Conservation (phyloP, 2,113 vertebrate species). For the Excalfactoria chinensis region DNA sequence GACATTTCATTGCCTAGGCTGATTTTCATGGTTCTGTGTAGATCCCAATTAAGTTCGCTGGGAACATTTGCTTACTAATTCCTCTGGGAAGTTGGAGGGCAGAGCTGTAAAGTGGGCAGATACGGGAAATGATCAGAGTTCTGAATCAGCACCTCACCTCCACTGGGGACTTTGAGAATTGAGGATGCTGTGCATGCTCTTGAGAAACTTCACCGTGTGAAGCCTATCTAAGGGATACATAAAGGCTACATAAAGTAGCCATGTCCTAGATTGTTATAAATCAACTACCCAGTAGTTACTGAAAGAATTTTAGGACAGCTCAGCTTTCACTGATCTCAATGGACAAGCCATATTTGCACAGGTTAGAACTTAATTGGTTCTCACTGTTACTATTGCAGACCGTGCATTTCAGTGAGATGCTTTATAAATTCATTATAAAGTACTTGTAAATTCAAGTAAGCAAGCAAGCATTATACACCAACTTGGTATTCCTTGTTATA, state of each 20-base stretch:
- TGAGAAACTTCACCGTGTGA: neutral
- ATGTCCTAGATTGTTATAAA: neutral
- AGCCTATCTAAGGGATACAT: neutral
- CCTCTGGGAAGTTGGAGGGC: neutral
- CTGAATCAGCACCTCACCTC: fast-evolving
- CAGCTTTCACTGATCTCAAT: neutral
- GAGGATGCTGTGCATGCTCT: neutral
- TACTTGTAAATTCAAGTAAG: neutral
- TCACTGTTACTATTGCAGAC: neutral
- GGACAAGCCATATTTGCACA: neutral
- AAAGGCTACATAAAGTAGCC: neutral
- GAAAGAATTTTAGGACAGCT: neutral
- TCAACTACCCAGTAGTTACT: neutral
- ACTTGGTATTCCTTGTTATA: conserved; percentile 30
- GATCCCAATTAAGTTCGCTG: neutral
- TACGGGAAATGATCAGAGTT: neutral
- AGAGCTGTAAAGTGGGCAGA: neutral
- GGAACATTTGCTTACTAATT: neutral
- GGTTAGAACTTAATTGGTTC: neutral
- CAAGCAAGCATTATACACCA: neutral
- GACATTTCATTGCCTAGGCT: neutral
- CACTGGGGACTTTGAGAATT: neutral
- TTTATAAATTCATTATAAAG: neutral
- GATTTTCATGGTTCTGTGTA: neutral
- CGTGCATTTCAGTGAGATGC: neutral